A percentile compares a stretch with the other conserved stretches of the same genome.
Conservation (phyloP, 2,797 vertebrate species). For the Cuculus canorus region DNA sequence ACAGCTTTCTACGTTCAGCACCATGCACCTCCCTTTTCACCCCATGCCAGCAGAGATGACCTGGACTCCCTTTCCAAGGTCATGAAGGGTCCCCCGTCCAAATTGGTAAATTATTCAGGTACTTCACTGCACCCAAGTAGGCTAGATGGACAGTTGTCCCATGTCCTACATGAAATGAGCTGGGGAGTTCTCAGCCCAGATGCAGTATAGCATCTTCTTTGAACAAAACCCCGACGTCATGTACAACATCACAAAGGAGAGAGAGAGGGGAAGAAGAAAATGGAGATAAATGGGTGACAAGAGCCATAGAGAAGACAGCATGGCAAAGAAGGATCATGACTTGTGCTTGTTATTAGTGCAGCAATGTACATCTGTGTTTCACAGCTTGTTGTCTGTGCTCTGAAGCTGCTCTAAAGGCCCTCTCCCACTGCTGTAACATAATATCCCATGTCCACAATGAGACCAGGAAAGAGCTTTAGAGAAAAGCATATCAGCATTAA, state of each 20-base stretch:
- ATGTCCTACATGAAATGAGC: not conserved
- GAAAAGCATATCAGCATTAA: not conserved
- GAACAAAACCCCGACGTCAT: not conserved
- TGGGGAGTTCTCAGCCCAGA: not conserved
- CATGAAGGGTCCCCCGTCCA: not conserved
- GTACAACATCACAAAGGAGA: not conserved
- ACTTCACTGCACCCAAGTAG: not conserved
- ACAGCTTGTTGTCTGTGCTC: not conserved
- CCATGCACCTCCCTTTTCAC: not conserved
- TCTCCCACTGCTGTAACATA: not conserved
- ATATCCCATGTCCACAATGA: fast-evolving
- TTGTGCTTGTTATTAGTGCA: not conserved
- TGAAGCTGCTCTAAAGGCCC: not conserved
- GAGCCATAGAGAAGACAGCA: not conserved
- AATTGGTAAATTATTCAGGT: not conserved
- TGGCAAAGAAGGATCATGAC: not conserved
- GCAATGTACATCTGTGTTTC: not conserved
- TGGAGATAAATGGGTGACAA: not conserved
- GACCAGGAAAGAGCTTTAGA: not conserved
- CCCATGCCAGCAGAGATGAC: not conserved
- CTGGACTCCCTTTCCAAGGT: not conserved
- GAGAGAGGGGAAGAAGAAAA: not conserved
- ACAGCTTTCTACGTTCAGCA: not conserved
- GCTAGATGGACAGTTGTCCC: not conserved
- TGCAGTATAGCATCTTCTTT: not conserved